Evolutionary conservation across 2,113 vertebrate genomes (phyloP).

Genomic region (Petaurus breviceps): DNA sequence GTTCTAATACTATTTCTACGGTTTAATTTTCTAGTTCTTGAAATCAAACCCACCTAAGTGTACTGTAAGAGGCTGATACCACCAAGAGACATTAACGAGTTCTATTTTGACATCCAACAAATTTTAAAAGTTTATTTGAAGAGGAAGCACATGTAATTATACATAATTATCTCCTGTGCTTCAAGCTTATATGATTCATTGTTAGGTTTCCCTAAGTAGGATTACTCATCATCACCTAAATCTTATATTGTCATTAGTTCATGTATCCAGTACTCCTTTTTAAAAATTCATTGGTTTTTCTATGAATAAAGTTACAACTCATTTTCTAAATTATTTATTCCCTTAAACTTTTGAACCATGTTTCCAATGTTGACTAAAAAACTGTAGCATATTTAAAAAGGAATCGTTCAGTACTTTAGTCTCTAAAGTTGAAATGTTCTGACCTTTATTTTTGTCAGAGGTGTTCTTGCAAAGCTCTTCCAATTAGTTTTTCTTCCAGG

Average conservation of each 20-base stretch:
- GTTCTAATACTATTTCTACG: not conserved
- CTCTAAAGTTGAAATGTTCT: too few species aligned
- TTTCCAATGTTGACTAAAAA: too few species aligned
- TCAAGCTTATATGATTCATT: not conserved
- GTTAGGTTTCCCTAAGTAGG: not conserved
- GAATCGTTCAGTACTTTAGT: too few species aligned
- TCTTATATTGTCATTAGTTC: not conserved
- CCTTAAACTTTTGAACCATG: not conserved
- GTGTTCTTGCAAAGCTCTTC: too few species aligned
- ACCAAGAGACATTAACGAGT: not conserved
- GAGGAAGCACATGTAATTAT: not conserved
- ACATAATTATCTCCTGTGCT: not conserved
- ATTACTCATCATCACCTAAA: not conserved
- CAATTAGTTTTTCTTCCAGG: too few species aligned
- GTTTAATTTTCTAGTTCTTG: not conserved
- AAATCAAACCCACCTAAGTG: not conserved
- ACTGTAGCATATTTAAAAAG: too few species aligned
- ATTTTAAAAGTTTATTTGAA: not conserved
- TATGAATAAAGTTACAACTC: not conserved
- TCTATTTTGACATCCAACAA: not conserved
- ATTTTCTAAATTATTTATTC: not conserved
- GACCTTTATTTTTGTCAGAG: too few species aligned
- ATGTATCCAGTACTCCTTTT: not conserved
- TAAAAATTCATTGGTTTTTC: not conserved
- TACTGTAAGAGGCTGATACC: too few species aligned